phyloP scores from a whole-genome alignment of 1,140 invertebrate species.

The Reticulitermes speratus region DNA sequence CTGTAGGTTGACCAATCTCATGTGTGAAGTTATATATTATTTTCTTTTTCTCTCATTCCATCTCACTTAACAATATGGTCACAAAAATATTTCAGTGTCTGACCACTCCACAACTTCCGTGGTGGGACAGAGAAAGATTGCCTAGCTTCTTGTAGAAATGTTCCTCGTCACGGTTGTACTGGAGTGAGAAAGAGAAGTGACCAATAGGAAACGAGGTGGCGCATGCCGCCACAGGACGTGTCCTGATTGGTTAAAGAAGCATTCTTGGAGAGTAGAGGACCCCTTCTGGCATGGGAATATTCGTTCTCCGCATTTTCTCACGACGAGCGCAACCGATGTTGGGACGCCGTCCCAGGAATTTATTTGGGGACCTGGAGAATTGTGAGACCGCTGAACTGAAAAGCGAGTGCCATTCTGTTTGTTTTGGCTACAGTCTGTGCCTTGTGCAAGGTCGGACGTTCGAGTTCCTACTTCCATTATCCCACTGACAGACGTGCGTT shows the following conservation, averaged over 20 bases:
- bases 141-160: not conserved
- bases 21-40: no score
- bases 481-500: no score
- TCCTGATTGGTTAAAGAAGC: not conserved
- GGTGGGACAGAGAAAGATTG: not conserved
- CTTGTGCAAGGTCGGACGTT: not conserved
- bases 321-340: not conserved
- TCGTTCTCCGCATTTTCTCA: not conserved
- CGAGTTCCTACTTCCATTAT: no score
- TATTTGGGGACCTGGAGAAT: not conserved
- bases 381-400: not conserved
- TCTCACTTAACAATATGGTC: no score
- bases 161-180: not conserved
- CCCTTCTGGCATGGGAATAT: constrained; percentile 13
- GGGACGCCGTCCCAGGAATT: not conserved
- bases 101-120: not conserved
- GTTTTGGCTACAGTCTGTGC: not conserved
- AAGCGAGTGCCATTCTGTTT: no score
- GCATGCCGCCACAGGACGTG: constrained; percentile 5
- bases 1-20: no score
- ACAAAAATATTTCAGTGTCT: not conserved
- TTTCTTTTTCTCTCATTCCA: no score
- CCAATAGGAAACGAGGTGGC: not conserved
- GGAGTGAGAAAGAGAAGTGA: not conserved
- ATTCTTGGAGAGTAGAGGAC: not conserved